Base-by-base conservation (phyloP, 2,888 invertebrate species). In the Pandemis heparana region DNA sequence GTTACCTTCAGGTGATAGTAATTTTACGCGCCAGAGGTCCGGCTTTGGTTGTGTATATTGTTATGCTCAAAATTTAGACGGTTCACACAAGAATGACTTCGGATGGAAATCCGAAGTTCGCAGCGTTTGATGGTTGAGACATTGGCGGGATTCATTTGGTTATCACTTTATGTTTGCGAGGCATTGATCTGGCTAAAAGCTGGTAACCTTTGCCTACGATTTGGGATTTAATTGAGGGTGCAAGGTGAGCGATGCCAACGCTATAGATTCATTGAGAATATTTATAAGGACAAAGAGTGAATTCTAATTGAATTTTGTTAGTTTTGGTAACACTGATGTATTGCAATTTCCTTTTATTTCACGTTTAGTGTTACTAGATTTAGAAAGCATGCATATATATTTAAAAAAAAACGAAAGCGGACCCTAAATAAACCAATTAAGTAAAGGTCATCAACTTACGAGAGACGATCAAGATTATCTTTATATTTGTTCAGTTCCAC, bases 1-100 rank as follows among this genome's bases (percentile, higher is more conserved):
- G 92, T 91, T 88, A 70, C 65, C 74, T 74, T 74, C 86, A 91
- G 92, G 90, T 93, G 94, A 94, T 94, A 92, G 92, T 91, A 94
- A 94, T 93, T 94, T 94, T 93, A 92, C 92, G 92, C 91, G 89
- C 87, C 89, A 89, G 84, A 91, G 91, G 93, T 90, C 92, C 90
- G 89, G 89, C 87, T 91, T 88, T 83, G 86, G 85, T 82, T 85
- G 82, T 76, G 74, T 75, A 78, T 77, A 78, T 76, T 77, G 78
- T 77, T 76, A 88, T 88, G 87, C 88, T 86, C 85, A 80, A 87
- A 86, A 89, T 89, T 87, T 86, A 80, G 79, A 77, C 79, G 83
- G 82, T 82, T 87, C 87, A 86, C 84, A 80, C 76, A 85, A 83
- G 84, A 83, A 86, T 87, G 85, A 83, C 81, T 82, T 70, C 83